phyloP scores from a whole-genome alignment of 1,140 invertebrate genomes.

The Aphidius gifuensis region DNA sequence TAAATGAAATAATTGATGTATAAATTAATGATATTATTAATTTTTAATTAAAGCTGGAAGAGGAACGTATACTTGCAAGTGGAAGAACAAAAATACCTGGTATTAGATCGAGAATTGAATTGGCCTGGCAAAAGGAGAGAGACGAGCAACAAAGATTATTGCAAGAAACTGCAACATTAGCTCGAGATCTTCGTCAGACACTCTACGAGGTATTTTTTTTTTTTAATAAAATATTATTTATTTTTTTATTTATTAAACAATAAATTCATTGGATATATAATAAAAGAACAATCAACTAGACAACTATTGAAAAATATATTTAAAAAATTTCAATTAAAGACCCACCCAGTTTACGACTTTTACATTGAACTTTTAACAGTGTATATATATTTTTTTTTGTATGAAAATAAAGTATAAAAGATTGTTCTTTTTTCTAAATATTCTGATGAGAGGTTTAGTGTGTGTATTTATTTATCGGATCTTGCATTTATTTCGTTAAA shows the following conservation, averaged over 20 bases:
- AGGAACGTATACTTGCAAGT: constrained; percentile 74
- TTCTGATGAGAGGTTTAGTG: too few relatives aligned
- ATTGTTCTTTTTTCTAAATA: too few relatives aligned
- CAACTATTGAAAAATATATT: too few relatives aligned
- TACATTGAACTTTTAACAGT: too few relatives aligned
- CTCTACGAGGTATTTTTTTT: constrained; percentile 68
- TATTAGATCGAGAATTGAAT: constrained; percentile 82
- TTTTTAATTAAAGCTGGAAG: constrained; percentile 64
- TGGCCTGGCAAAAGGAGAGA: constrained; percentile 94
- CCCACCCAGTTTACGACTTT: too few relatives aligned
- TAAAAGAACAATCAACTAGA: neutral
- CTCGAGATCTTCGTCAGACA: constrained; percentile 82
- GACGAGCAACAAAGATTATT: constrained; percentile 87
- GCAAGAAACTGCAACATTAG: constrained; percentile 86
- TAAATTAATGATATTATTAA: constrained; percentile 19
- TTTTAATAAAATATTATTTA: neutral
- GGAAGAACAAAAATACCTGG: constrained; percentile 82
- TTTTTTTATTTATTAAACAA: too few relatives aligned
- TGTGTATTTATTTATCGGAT: too few relatives aligned
- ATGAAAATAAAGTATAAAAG: too few relatives aligned
- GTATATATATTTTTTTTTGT: too few relatives aligned
- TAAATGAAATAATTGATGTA: neutral
- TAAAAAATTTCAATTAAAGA: too few relatives aligned
- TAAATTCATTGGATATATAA: neutral
- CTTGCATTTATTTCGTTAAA: constrained; percentile 41